A percentile compares a stretch with the other conserved stretches of the same genome.
phyloP scores from a whole-genome alignment of 1,140 invertebrate species.

The Hypothenemus hampei region DNA sequence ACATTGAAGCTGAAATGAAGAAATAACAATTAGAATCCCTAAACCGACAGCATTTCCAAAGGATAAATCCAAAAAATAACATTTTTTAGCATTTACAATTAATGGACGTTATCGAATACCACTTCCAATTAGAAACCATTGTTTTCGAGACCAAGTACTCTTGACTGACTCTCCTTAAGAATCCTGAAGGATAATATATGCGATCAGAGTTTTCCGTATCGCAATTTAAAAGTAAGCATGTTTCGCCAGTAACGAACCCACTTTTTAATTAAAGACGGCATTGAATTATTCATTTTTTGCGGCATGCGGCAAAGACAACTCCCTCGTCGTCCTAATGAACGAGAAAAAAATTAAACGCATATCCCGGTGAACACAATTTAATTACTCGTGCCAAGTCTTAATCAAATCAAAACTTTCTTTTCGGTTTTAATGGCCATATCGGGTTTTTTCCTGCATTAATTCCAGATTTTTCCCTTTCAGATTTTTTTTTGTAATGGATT shows the following conservation, averaged over 20 bases:
- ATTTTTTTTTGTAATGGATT: too few species aligned
- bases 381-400: slow-evolving; percentile 20
- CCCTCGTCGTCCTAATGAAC: slow-evolving; percentile 17
- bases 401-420: slow-evolving; percentile 28
- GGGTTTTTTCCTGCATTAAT: slow-evolving; percentile 12
- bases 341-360: slow-evolving; percentile 28
- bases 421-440: slow-evolving; percentile 16
- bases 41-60: too few species aligned
- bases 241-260: slow-evolving; percentile 28
- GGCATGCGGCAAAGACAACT: slow-evolving; percentile 22
- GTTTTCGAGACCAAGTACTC: too few species aligned
- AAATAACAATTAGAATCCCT: too few species aligned
- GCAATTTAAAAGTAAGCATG: slow-evolving; percentile 23
- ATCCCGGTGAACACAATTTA: slow-evolving; percentile 25
- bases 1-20: too few species aligned
- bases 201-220: slow-evolving; percentile 25
- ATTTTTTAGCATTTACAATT: too few species aligned
- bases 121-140: too few species aligned
- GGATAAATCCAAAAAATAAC: too few species aligned
- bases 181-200: slow-evolving; percentile 17
- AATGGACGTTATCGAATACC: too few species aligned
- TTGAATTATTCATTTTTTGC: slow-evolving; percentile 30
- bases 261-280: slow-evolving; percentile 31
- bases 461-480: too few species aligned
- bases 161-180: too few species aligned